Conservation (phyloP, 2,113 vertebrate species). For the Colossoma macropomum region DNA sequence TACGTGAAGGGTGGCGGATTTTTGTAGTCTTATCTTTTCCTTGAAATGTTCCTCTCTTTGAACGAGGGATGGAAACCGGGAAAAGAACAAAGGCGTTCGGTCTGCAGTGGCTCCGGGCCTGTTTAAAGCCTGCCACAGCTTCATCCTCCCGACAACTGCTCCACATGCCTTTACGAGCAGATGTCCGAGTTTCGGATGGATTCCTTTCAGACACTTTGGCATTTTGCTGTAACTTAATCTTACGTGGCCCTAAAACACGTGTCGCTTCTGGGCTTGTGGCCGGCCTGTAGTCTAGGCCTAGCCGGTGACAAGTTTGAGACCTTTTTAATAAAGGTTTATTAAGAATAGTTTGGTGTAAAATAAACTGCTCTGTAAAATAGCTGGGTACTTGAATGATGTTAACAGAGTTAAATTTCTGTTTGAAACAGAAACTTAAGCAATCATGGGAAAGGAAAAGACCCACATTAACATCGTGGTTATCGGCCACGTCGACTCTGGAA, state of each 20-base stretch:
- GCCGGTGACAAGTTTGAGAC: neutral
- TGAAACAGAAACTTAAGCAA: constrained; percentile 69
- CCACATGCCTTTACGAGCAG: constrained; percentile 18
- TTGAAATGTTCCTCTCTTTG: neutral
- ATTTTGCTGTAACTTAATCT: constrained; percentile 69
- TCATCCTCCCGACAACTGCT: constrained; percentile 38
- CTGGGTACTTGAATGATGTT: no score
- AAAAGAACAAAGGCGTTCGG: constrained; percentile 73
- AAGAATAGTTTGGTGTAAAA: no score
- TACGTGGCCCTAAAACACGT: constrained; percentile 78
- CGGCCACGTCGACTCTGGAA: constrained; percentile 86
- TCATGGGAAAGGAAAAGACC: constrained; percentile 82
- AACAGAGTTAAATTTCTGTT: no score
- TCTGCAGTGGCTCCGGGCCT: neutral
- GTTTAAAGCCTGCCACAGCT: neutral
- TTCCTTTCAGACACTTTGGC: constrained; percentile 52
- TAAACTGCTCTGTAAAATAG: no score
- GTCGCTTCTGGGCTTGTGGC: constrained; percentile 68
- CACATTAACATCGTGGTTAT: constrained; percentile 88
- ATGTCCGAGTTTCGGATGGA: constrained; percentile 18
- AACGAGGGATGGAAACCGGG: constrained; percentile 38
- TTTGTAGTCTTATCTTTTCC: neutral
- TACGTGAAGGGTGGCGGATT: no score
- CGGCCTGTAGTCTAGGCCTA: constrained; percentile 64
- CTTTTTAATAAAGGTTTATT: neutral